Evolutionary conservation across 1,140 invertebrate species (phyloP).

Genomic region (Atta colombica): DNA sequence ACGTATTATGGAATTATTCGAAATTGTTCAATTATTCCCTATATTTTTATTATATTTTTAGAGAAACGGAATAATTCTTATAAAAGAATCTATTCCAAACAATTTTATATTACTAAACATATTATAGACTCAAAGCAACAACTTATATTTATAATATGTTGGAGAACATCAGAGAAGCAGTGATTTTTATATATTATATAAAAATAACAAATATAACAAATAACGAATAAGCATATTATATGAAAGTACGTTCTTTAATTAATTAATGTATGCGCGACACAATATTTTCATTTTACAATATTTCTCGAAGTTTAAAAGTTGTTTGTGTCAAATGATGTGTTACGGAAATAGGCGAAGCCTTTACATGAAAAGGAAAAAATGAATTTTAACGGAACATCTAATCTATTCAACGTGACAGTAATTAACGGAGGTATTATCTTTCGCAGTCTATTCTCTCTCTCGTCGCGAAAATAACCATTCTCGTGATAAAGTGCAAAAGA

Average conservation of each 20-base stretch:
- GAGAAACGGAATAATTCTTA: no score
- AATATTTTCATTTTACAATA: neutral
- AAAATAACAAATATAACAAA: neutral
- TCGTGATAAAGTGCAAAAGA: neutral
- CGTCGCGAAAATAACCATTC: neutral
- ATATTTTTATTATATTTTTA: no score
- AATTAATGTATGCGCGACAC: neutral
- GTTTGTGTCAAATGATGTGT: neutral
- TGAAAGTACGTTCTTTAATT: neutral
- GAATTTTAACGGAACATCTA: neutral
- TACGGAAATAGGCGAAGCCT: neutral
- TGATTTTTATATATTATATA: no score
- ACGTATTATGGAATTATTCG: no score
- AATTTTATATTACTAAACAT: neutral
- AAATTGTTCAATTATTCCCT: no score
- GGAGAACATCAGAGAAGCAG: neutral
- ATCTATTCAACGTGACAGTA: slow-evolving; percentile 40
- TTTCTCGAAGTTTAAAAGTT: neutral
- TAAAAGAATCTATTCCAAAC: no score
- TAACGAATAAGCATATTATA: neutral
- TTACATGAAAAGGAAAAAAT: neutral
- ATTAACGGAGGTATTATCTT: slow-evolving; percentile 11
- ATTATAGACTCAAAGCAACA: neutral
- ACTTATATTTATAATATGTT: neutral
- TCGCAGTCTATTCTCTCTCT: neutral